phyloP scores from a whole-genome alignment of 2,113 vertebrate genomes.

The Hemichromis elongatus region DNA sequence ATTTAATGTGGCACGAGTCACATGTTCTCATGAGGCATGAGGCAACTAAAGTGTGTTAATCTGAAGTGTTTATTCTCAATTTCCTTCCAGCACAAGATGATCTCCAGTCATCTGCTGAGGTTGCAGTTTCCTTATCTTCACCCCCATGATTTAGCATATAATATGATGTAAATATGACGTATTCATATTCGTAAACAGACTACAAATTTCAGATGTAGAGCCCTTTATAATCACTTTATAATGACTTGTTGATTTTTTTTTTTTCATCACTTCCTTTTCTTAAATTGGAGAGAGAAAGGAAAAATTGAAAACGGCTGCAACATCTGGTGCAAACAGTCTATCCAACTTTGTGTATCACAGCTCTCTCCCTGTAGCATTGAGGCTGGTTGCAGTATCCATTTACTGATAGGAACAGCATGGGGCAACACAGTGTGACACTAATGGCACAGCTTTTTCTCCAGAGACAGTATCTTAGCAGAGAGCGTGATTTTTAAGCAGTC shows the following conservation, averaged over 20 bases:
- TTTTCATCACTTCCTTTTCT: background rate
- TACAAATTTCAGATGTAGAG: background rate
- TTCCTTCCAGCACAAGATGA: background rate
- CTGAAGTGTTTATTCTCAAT: background rate
- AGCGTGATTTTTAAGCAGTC: background rate
- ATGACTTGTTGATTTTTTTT: background rate
- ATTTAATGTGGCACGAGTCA: background rate
- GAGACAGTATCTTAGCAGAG: background rate
- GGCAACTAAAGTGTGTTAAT: background rate
- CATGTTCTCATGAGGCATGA: background rate
- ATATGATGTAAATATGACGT: background rate
- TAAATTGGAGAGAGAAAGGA: background rate
- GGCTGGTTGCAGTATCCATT: conserved; percentile 18
- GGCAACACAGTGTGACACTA: conserved; percentile 23
- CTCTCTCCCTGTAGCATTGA: background rate
- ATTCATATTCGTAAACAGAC: background rate
- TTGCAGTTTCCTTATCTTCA: background rate
- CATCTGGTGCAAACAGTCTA: background rate
- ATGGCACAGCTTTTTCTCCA: conserved; percentile 33
- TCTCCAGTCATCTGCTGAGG: rapidly evolving
- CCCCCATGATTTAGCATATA: background rate
- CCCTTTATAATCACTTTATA: background rate
- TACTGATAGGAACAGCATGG: background rate
- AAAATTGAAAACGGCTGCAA: background rate
- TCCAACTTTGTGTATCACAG: background rate